Percentiles rank a stretch among this genome's conserved stretches.
Evolutionary conservation across 2,888 invertebrate species (phyloP).

Genomic region (Muscina levida): DNA sequence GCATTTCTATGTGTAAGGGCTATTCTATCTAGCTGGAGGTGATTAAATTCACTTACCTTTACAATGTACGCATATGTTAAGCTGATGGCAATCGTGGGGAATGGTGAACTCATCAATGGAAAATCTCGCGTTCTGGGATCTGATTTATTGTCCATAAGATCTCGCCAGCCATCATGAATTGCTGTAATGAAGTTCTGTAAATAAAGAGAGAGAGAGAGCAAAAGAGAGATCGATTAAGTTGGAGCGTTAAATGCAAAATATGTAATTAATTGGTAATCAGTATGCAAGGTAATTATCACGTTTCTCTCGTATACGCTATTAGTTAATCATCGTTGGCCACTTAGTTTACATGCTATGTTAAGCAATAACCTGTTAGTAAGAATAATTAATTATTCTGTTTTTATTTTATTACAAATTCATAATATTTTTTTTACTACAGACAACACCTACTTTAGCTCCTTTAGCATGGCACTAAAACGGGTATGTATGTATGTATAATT

Average conservation of each 20-base stretch:
- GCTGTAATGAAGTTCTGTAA: slow-evolving; percentile 76
- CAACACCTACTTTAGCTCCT: too few species aligned
- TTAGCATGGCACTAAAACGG: too few species aligned
- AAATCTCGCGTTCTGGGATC: slow-evolving; percentile 90
- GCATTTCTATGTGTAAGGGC: too few species aligned
- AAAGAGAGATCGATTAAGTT: too few species aligned
- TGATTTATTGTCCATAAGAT: slow-evolving; percentile 92
- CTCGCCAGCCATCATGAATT: slow-evolving; percentile 81
- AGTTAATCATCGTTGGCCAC: too few species aligned
- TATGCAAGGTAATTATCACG: not conserved
- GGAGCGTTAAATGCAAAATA: slow-evolving; percentile 2
- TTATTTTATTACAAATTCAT: too few species aligned
- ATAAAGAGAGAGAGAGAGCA: slow-evolving; percentile 48
- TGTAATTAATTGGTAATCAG: not conserved
- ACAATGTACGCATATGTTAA: slow-evolving; percentile 88
- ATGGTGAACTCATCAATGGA: slow-evolving; percentile 90
- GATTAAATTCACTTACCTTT: slow-evolving; percentile 80
- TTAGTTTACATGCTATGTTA: too few species aligned
- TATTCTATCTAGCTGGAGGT: not conserved
- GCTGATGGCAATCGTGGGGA: slow-evolving; percentile 88
- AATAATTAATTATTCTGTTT: too few species aligned
- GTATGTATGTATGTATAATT: too few species aligned
- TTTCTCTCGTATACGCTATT: not conserved
- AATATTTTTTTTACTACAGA: too few species aligned
- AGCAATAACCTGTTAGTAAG: too few species aligned